Percentiles rank a stretch among this genome's conserved stretches.
These are phyloP conservation scores for Alfaro cultratus DNA, from an alignment of 2,797 vertebrate species.

Conservation along the genomic window DNA sequence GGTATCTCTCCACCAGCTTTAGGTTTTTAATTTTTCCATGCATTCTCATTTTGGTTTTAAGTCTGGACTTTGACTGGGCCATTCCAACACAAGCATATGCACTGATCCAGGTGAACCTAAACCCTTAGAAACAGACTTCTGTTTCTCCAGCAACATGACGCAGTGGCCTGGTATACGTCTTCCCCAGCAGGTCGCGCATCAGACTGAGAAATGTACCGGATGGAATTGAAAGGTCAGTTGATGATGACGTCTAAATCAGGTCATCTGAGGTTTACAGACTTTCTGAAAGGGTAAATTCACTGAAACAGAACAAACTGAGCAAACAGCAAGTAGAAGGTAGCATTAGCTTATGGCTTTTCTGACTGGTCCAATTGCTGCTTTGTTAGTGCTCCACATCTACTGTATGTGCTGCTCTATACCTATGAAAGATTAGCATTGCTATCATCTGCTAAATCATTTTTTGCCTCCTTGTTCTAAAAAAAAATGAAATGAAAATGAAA, in stretches of 20 bases:
- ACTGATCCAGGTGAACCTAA: not conserved
- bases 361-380: not conserved
- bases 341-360: not conserved
- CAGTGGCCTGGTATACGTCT: not conserved
- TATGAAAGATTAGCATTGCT: not conserved
- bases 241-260: not conserved
- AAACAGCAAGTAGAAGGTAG: not conserved
- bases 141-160: not conserved
- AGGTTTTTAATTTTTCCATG: not conserved
- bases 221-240: not conserved
- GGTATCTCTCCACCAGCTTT: not conserved
- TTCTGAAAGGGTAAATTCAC: not conserved
- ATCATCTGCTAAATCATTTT: not conserved
- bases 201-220: not conserved
- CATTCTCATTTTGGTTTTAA: not conserved
- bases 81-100: not conserved
- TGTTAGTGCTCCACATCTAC: not conserved
- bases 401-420: not conserved
- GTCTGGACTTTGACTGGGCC: not conserved
- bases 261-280: not conserved
- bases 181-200: not conserved
- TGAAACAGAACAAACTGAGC: not conserved
- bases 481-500: too few species aligned
- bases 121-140: not conserved
- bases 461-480: not conserved